phyloP scores from a whole-genome alignment of 1,140 invertebrate genomes.

The Drosophila pseudoananassae region DNA sequence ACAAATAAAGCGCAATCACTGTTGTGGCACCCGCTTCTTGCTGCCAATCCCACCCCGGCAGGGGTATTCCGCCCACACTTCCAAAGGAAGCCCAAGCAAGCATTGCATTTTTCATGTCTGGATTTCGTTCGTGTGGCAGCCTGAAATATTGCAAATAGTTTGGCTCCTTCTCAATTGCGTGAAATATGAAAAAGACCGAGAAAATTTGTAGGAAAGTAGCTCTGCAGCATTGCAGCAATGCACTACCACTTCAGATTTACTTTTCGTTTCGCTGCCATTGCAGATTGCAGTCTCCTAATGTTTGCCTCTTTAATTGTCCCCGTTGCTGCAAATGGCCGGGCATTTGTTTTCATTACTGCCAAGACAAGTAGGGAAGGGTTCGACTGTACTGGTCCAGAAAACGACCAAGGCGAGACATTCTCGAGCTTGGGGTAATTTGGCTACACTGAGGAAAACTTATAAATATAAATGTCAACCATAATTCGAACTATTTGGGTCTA shows the following conservation, averaged over 20 bases:
- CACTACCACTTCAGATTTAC: slow-evolving; percentile 55
- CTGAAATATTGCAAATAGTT: slow-evolving; percentile 82
- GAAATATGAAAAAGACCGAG: slow-evolving; percentile 61
- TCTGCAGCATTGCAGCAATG: slow-evolving; percentile 14
- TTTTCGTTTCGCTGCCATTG: slow-evolving; percentile 27
- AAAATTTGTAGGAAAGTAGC: slow-evolving; percentile 34
- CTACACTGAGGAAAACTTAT: slow-evolving; percentile 22
- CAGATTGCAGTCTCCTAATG: slow-evolving; percentile 23
- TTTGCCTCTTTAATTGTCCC: slow-evolving; percentile 44
- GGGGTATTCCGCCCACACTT: background rate
- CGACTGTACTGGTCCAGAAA: background rate
- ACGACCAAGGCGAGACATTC: slow-evolving; percentile 5
- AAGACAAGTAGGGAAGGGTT: slow-evolving; percentile 4
- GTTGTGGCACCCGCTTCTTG: slow-evolving; percentile 71
- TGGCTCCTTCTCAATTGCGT: slow-evolving; percentile 77
- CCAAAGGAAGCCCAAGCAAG: slow-evolving; percentile 24
- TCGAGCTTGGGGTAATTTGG: slow-evolving; percentile 36
- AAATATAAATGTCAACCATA: no score
- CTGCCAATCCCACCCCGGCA: slow-evolving; percentile 19
- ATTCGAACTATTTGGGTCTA: no score
- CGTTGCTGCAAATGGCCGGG: slow-evolving; percentile 37
- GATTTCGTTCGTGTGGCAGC: slow-evolving; percentile 75
- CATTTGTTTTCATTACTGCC: slow-evolving; percentile 71
- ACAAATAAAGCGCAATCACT: slow-evolving; percentile 84
- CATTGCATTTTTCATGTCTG: slow-evolving; percentile 59